Conservation (phyloP, 2,113 vertebrate species). For the Petrocephalus zakoni region DNA sequence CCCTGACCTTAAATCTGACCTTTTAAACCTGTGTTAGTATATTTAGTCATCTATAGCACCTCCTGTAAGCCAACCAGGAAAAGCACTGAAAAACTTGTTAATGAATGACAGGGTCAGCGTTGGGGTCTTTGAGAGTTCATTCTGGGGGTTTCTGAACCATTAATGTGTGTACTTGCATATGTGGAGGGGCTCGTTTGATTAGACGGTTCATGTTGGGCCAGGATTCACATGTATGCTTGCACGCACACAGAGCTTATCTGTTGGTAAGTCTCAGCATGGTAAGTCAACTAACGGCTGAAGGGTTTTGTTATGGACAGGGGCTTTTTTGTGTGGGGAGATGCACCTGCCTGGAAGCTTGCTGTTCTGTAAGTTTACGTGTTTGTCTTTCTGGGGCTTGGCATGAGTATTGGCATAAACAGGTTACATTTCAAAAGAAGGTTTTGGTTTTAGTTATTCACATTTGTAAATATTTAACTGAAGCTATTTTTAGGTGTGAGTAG, state of each 20-base stretch:
- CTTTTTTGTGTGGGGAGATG: not conserved
- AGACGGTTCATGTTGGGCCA: not conserved
- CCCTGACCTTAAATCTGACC: not conserved
- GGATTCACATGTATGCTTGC: not conserved
- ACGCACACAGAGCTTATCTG: not conserved
- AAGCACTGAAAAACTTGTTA: not conserved
- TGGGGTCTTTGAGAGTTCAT: not conserved
- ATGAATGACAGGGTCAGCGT: not conserved
- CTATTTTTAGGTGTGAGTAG: not conserved
- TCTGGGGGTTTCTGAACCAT: not conserved
- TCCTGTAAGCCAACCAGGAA: not conserved
- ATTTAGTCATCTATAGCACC: not conserved
- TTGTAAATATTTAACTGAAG: not conserved
- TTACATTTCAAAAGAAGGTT: not conserved
- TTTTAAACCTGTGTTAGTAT: not conserved
- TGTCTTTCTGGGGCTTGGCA: not conserved
- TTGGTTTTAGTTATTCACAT: not conserved
- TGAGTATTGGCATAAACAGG: not conserved
- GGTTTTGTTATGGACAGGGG: not conserved
- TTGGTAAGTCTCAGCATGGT: not conserved
- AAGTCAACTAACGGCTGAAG: not conserved
- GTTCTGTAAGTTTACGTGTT: too few species aligned
- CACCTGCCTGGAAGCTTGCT: too few species aligned
- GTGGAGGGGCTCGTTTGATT: not conserved
- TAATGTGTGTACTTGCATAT: too few species aligned